Conservation (phyloP, 1,140 invertebrate genomes). For the Saxidomus purpurata region DNA sequence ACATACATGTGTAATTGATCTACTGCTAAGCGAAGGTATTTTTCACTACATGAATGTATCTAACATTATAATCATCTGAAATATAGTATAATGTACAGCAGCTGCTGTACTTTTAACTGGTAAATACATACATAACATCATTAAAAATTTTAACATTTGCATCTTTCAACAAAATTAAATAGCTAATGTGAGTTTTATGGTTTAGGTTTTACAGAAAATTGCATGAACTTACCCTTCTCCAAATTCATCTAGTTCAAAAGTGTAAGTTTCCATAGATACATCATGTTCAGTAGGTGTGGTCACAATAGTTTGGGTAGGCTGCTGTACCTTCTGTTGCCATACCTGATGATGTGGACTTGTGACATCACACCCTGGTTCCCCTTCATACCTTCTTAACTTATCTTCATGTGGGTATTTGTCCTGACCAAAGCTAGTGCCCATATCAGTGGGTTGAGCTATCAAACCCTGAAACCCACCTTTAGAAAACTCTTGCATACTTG, state of each 20-base stretch:
- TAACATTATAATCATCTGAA: too few relatives aligned
- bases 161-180: too few relatives aligned
- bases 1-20: too few relatives aligned
- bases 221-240: conserved; percentile 44
- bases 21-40: too few relatives aligned
- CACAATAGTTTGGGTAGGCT: neutral
- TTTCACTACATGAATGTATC: too few relatives aligned
- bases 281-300: neutral
- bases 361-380: neutral
- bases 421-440: neutral
- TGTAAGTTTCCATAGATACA: neutral
- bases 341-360: conserved; percentile 7
- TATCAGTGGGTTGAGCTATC: too few relatives aligned
- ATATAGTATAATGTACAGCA: too few relatives aligned
- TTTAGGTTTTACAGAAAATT: too few relatives aligned
- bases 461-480: neutral
- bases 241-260: conserved; percentile 42
- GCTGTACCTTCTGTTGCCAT: conserved; percentile 39
- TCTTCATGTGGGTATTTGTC: conserved; percentile 20
- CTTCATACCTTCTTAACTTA: conserved; percentile 29
- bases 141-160: too few relatives aligned
- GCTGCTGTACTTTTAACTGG: too few relatives aligned
- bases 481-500: neutral
- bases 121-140: too few relatives aligned
- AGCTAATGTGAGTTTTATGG: too few relatives aligned